phyloP scores from a whole-genome alignment of 2,888 invertebrate species.

The Hyles lineata region DNA sequence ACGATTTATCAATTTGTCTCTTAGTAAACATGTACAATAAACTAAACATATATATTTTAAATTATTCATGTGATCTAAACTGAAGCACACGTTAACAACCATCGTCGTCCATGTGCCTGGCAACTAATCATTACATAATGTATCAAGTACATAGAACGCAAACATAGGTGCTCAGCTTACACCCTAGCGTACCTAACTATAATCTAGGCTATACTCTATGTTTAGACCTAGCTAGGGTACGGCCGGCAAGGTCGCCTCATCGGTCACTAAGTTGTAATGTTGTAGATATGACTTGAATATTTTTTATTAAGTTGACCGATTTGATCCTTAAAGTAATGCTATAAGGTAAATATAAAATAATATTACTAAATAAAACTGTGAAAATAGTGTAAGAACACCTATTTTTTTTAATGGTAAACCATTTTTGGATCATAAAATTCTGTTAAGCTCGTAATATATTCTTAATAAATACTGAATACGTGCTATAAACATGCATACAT shows the following conservation, averaged over 20 bases:
- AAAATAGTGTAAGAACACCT: too few relatives aligned
- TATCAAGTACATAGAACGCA: conserved; percentile 20
- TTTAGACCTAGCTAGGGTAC: conserved; percentile 62
- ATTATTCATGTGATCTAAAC: background rate
- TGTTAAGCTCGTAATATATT: too few relatives aligned
- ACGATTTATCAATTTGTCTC: too few relatives aligned
- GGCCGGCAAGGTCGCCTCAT: conserved; percentile 73
- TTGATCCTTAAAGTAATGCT: background rate
- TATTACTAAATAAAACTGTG: too few relatives aligned
- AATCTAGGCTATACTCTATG: conserved; percentile 49
- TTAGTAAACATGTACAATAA: background rate
- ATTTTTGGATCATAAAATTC: too few relatives aligned
- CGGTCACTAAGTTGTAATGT: conserved; percentile 62
- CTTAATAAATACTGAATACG: too few relatives aligned
- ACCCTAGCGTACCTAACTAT: conserved; percentile 30
- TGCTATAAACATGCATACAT: too few relatives aligned
- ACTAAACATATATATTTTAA: background rate
- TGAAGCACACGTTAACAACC: background rate
- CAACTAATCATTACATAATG: conserved; percentile 20
- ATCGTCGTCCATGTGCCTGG: conserved; percentile 1
- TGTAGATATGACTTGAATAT: conserved; percentile 55
- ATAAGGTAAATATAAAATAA: background rate
- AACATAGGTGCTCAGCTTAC: conserved; percentile 30
- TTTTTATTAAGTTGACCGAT: background rate
- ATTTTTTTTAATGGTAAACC: too few relatives aligned